phyloP scores from a whole-genome alignment of 2,113 vertebrate species.

The Suricata suricatta region DNA sequence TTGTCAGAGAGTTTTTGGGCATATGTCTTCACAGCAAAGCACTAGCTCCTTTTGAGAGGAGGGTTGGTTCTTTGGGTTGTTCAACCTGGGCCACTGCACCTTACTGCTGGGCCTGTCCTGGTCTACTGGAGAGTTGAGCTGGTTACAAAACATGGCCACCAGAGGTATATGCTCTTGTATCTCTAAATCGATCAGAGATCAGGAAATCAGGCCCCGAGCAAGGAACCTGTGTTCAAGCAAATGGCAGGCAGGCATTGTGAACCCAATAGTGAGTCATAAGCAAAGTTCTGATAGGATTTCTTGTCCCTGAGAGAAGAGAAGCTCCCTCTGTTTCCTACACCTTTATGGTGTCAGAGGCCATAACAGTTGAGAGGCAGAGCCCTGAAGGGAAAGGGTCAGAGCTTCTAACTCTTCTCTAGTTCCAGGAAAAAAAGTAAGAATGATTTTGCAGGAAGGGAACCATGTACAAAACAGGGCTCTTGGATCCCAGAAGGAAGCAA shows the following conservation, averaged over 20 bases:
- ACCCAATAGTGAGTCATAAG: background rate
- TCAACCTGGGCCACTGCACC: background rate
- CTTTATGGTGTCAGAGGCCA: background rate
- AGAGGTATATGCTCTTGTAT: background rate
- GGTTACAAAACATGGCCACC: background rate
- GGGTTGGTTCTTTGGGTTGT: background rate
- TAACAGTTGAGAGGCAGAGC: slow-evolving; percentile 12
- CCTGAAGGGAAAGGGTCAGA: slow-evolving; percentile 19
- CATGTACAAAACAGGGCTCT: slow-evolving; percentile 44
- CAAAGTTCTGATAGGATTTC: background rate
- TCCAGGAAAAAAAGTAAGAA: slow-evolving; percentile 54
- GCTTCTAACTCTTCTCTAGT: slow-evolving; percentile 27
- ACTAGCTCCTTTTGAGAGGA: background rate
- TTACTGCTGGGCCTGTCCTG: background rate
- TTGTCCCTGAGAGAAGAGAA: background rate
- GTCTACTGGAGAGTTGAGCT: background rate
- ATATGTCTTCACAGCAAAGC: background rate
- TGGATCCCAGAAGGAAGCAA: slow-evolving; percentile 20
- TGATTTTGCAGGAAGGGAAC: slow-evolving; percentile 56
- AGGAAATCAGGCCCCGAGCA: background rate
- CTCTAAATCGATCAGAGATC: background rate
- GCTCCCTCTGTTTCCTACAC: background rate
- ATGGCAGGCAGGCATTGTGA: background rate
- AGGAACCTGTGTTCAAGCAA: background rate
- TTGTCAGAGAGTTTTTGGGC: background rate